These are phyloP conservation scores for Oncorhynchus gorbuscha DNA, from an alignment of 2,113 vertebrate genomes.

Conservation along the genomic window DNA sequence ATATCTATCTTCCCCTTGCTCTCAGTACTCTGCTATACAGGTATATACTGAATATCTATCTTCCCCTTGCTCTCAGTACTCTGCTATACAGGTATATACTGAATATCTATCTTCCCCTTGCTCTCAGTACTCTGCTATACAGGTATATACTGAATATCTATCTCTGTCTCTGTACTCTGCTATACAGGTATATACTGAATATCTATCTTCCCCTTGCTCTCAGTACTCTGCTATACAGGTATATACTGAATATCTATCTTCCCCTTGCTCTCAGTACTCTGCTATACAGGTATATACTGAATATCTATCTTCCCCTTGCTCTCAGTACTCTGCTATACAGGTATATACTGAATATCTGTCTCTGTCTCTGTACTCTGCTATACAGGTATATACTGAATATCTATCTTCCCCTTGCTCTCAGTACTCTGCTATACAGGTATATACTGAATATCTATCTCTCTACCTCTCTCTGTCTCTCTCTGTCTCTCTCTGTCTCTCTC, in stretches of 20 bases:
- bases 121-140: constrained; percentile 71
- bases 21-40: constrained; percentile 71
- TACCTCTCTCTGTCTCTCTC: too few relatives aligned
- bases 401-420: too few relatives aligned
- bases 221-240: constrained; percentile 74
- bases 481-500: too few relatives aligned
- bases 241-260: not conserved
- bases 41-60: constrained; percentile 40
- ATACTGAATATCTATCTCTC: not conserved
- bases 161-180: constrained; percentile 78
- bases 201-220: too few relatives aligned
- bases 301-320: too few relatives aligned
- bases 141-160: constrained; percentile 46
- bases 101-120: too few relatives aligned
- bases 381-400: constrained; percentile 56
- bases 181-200: constrained; percentile 62
- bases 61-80: too few relatives aligned
- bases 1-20: too few relatives aligned
- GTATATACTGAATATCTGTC: constrained; percentile 40
- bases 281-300: constrained; percentile 66
- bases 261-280: too few relatives aligned
- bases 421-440: constrained; percentile 72
- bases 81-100: constrained; percentile 67
- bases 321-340: constrained; percentile 71
- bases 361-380: constrained; percentile 78